phyloP scores from a whole-genome alignment of 2,113 vertebrate genomes.

The Falcunculus frontatus region DNA sequence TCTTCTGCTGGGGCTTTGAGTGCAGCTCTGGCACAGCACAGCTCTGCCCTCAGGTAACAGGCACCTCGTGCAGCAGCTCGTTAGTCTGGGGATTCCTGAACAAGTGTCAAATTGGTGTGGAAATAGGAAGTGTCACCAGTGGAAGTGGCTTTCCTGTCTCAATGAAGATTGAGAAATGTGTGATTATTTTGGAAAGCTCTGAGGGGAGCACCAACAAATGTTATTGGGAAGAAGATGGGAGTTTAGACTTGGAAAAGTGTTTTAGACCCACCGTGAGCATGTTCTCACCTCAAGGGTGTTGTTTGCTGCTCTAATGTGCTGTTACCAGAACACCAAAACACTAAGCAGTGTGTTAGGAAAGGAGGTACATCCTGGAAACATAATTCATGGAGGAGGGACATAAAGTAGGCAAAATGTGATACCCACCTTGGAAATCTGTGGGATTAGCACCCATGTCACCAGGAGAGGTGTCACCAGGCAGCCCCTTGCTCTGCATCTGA shows the following conservation, averaged over 20 bases:
- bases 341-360: neutral
- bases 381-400: conserved; percentile 26
- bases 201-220: accelerated
- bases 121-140: neutral
- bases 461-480: neutral
- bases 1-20: neutral
- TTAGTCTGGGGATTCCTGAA: neutral
- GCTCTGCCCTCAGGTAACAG: neutral
- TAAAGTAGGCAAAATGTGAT: conserved; percentile 56
- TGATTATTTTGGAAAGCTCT: neutral
- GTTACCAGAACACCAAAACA: neutral
- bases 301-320: neutral
- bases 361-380: neutral
- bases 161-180: neutral
- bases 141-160: neutral
- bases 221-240: neutral
- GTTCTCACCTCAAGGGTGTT: neutral
- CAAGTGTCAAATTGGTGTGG: neutral
- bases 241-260: neutral
- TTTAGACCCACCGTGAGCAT: accelerated
- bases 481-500: neutral
- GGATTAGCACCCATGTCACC: neutral
- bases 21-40: neutral
- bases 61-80: neutral
- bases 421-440: conserved; percentile 7